Evolutionary conservation across 2,113 vertebrate genomes (phyloP).

Genomic region (Aegotheles bennettii): DNA sequence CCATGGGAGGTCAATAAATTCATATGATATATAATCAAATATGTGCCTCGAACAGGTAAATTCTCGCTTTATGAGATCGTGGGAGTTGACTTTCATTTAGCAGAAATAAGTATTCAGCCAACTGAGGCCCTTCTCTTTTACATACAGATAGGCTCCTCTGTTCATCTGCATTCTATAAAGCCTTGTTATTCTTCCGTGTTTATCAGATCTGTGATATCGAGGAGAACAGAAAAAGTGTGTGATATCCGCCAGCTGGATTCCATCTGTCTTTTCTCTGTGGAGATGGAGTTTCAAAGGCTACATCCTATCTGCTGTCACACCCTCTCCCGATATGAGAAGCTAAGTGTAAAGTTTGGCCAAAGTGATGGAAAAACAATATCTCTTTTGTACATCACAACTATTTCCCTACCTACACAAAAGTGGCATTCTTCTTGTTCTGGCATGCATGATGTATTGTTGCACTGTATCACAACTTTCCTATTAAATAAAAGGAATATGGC

Average conservation of each 20-base stretch:
- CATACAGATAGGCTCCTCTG: conserved; percentile 40
- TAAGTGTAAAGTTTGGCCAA: conserved; percentile 58
- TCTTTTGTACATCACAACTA: conserved; percentile 36
- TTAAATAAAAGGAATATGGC: conserved; percentile 19
- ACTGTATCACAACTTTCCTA: not conserved
- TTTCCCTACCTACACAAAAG: conserved; percentile 57
- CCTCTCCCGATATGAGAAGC: conserved; percentile 45
- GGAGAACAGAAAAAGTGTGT: conserved; percentile 56
- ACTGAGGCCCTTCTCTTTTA: conserved; percentile 48
- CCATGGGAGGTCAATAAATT: conserved; percentile 25
- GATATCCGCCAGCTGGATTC: conserved; percentile 69
- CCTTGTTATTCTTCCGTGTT: conserved; percentile 46
- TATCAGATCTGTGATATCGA: conserved; percentile 53
- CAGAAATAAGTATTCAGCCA: conserved; percentile 36
- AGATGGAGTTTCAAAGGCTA: conserved; percentile 56
- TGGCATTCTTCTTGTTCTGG: conserved; percentile 56
- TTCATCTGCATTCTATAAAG: conserved; percentile 59
- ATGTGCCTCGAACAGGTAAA: not conserved
- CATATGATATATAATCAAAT: not conserved
- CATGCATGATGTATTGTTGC: conserved; percentile 17
- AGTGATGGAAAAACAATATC: conserved; percentile 54
- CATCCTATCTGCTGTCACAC: conserved; percentile 56
- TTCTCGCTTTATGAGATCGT: conserved; percentile 26
- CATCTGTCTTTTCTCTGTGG: conserved; percentile 54
- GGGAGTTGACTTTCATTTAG: conserved; percentile 49